Evolutionary conservation across 2,888 invertebrate species (phyloP).

Genomic region (Phaonia tiefii): DNA sequence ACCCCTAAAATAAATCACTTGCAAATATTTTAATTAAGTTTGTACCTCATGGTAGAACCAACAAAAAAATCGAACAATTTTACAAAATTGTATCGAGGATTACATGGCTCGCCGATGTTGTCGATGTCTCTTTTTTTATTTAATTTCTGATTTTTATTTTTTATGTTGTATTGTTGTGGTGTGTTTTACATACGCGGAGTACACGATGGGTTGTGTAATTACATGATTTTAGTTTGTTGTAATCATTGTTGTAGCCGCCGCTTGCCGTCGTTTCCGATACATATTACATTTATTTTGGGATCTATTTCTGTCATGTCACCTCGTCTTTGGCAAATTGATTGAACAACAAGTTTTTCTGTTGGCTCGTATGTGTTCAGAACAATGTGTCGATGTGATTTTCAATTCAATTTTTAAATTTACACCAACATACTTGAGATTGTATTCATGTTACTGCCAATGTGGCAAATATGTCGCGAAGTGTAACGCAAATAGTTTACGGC

Average conservation of each 20-base stretch:
- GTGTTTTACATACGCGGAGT: slow-evolving; percentile 28
- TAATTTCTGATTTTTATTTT: too few species aligned
- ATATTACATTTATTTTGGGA: slow-evolving; percentile 13
- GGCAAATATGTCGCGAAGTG: too few species aligned
- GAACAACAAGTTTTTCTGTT: slow-evolving; percentile 62
- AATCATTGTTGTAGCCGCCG: background rate
- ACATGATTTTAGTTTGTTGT: slow-evolving; percentile 41
- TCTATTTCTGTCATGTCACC: slow-evolving; percentile 68
- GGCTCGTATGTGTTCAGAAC: slow-evolving; percentile 8
- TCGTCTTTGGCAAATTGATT: slow-evolving; percentile 69
- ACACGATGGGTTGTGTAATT: slow-evolving; percentile 40
- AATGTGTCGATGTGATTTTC: slow-evolving; percentile 4
- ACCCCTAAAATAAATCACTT: slow-evolving; percentile 64
- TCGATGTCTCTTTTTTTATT: too few species aligned
- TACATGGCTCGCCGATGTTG: slow-evolving; percentile 49
- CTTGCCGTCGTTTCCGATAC: slow-evolving; percentile 35
- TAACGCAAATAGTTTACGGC: too few species aligned
- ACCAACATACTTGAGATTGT: too few species aligned
- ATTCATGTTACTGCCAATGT: too few species aligned
- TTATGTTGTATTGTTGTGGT: slow-evolving; percentile 22
- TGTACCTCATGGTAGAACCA: slow-evolving; percentile 30
- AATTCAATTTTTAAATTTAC: background rate
- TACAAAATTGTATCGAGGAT: slow-evolving; percentile 62
- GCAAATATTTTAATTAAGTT: slow-evolving; percentile 66
- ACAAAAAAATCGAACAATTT: background rate